phyloP scores from a whole-genome alignment of 2,113 vertebrate genomes.

The Nibea albiflora region DNA sequence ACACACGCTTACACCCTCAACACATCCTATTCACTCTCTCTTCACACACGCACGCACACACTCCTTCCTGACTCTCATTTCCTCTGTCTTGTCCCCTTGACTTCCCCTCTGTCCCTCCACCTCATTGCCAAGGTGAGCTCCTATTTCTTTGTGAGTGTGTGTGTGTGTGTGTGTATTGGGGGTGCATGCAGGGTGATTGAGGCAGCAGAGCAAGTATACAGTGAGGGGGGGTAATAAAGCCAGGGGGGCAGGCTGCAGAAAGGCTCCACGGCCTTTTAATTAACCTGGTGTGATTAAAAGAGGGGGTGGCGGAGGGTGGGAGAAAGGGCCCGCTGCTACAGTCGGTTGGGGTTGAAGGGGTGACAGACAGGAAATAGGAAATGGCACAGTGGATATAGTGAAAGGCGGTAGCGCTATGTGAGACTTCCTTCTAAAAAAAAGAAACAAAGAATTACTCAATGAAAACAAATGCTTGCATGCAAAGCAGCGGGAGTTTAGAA shows the following conservation, averaged over 20 bases:
- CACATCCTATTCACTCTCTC: too few relatives aligned
- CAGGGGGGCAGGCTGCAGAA: conserved; percentile 78
- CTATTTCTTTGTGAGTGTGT: conserved; percentile 69
- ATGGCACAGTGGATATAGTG: conserved; percentile 45
- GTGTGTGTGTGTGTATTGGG: conserved; percentile 62
- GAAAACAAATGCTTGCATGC: not conserved
- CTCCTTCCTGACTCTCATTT: conserved; percentile 62
- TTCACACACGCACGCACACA: not conserved
- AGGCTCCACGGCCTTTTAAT: conserved; percentile 86
- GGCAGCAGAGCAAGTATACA: conserved; percentile 72
- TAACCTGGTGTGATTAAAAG: conserved; percentile 90
- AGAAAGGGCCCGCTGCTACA: conserved; percentile 48
- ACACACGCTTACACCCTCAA: too few relatives aligned
- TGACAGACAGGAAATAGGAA: conserved; percentile 72
- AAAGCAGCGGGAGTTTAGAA: not conserved
- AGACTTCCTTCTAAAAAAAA: not conserved
- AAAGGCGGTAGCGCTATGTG: conserved; percentile 4
- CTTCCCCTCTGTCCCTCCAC: conserved; percentile 67
- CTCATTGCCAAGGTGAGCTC: conserved; percentile 61
- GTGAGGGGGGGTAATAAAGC: conserved; percentile 84
- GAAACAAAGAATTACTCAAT: not conserved
- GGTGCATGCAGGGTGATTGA: conserved; percentile 73
- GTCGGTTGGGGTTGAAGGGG: conserved; percentile 43
- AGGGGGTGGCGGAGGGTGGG: conserved; percentile 68
- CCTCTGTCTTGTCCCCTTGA: conserved; percentile 57